Conservation (phyloP, 2,888 invertebrate species). For the Catocala nupta region DNA sequence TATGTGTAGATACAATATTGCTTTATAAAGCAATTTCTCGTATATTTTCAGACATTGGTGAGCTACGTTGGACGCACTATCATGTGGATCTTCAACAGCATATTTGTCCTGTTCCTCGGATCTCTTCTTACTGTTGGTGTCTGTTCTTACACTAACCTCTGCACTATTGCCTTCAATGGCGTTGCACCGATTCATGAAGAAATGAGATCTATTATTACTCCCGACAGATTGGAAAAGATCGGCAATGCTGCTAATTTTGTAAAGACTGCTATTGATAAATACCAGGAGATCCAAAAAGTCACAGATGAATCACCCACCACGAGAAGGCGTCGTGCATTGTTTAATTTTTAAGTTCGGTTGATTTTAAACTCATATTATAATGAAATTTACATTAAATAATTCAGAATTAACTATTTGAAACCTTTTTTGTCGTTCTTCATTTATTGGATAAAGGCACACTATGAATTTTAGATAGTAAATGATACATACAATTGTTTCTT, state of each 20-base stretch:
- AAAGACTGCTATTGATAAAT: conserved; percentile 88
- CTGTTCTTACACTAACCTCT: conserved; percentile 89
- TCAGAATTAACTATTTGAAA: too few species aligned
- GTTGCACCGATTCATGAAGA: conserved; percentile 87
- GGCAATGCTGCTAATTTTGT: conserved; percentile 88
- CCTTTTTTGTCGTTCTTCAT: too few species aligned
- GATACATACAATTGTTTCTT: too few species aligned
- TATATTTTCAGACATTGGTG: conserved; percentile 73
- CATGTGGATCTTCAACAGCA: conserved; percentile 73
- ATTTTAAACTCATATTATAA: conserved; percentile 21
- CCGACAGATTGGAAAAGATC: conserved; percentile 88
- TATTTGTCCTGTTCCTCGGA: conserved; percentile 84
- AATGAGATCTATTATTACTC: conserved; percentile 86
- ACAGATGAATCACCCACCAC: conserved; percentile 55
- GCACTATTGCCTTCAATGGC: conserved; percentile 88
- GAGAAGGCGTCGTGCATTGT: conserved; percentile 64
- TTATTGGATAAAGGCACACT: too few species aligned
- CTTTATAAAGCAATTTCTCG: too few species aligned
- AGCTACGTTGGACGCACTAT: conserved; percentile 72
- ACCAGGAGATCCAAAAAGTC: conserved; percentile 79
- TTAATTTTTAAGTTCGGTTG: conserved; percentile 29
- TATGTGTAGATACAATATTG: too few species aligned
- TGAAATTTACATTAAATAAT: conserved; percentile 29
- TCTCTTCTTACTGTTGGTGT: conserved; percentile 78
- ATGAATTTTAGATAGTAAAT: too few species aligned